Percentiles rank a stretch among this genome's conserved stretches.
These are phyloP conservation scores for Arion vulgaris DNA, from an alignment of 1,140 invertebrate species.

Conservation along the genomic window DNA sequence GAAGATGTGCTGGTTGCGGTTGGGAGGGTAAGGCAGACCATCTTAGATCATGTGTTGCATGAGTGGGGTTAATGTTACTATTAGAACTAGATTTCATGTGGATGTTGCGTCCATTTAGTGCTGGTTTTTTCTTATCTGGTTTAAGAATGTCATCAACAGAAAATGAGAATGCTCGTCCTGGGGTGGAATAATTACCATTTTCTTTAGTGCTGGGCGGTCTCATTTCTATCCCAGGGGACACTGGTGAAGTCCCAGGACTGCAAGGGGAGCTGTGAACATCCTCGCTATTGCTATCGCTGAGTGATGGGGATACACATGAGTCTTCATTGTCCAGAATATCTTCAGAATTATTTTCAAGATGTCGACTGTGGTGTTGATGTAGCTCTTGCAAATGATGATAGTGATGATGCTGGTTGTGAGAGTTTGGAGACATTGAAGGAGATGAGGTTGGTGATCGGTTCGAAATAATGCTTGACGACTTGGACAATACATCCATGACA, in stretches of 20 bases:
- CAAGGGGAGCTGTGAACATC: conserved; percentile 3
- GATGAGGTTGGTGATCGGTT: conserved; percentile 17
- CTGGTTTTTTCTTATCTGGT: conserved; percentile 34
- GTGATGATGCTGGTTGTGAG: conserved; percentile 18
- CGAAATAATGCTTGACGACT: neutral
- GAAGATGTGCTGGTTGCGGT: conserved; percentile 20
- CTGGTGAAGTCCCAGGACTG: conserved; percentile 5
- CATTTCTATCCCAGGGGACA: conserved; percentile 4
- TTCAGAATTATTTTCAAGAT: neutral
- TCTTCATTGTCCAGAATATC: neutral
- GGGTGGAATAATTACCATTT: conserved; percentile 4
- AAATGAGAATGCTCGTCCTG: conserved; percentile 24
- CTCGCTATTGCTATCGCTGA: neutral
- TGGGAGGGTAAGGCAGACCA: conserved; percentile 10
- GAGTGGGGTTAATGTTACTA: neutral
- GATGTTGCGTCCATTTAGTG: neutral
- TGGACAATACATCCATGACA: neutral
- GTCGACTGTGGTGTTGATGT: neutral
- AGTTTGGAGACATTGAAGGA: neutral
- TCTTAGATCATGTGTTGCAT: conserved; percentile 5
- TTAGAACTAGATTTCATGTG: neutral
- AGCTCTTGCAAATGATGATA: conserved; percentile 5
- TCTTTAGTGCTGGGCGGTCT: conserved; percentile 13
- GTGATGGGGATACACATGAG: neutral
- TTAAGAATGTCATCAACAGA: conserved; percentile 39